These are phyloP conservation scores for Telmatochromis sp. DNA, from an alignment of 2,113 vertebrate genomes.

Conservation along the genomic window DNA sequence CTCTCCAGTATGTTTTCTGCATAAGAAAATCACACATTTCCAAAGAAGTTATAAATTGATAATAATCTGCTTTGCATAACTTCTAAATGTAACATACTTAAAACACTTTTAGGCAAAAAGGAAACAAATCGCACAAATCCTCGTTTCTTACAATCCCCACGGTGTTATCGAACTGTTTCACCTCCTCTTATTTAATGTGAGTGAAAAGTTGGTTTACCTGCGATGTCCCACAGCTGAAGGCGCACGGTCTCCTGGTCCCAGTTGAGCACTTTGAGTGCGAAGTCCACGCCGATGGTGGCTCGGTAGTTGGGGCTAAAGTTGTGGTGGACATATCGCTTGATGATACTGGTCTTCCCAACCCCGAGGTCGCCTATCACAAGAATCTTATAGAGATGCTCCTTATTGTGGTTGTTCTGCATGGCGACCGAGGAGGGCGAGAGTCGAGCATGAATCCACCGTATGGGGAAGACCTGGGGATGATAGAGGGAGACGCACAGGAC, in stretches of 20 bases:
- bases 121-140: neutral
- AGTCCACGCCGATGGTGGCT: slow-evolving; percentile 97
- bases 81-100: neutral
- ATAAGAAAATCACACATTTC: neutral
- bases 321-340: slow-evolving; percentile 95
- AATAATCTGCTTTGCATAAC: neutral
- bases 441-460: slow-evolving; percentile 54
- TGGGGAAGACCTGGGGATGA: neutral
- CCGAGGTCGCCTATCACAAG: slow-evolving; percentile 88
- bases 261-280: slow-evolving; percentile 94
- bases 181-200: neutral
- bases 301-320: slow-evolving; percentile 81
- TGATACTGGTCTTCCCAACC: slow-evolving; percentile 77
- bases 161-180: neutral
- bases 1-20: neutral
- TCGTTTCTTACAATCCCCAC: neutral
- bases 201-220: slow-evolving; percentile 61
- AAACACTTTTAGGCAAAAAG: neutral
- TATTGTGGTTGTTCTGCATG: slow-evolving; percentile 85
- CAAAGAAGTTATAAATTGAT: neutral
- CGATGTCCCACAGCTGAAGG: slow-evolving; percentile 83
- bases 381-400: slow-evolving; percentile 93
- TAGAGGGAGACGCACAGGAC: neutral
- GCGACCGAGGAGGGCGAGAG: slow-evolving; percentile 59
- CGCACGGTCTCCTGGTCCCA: slow-evolving; percentile 93